Evolutionary conservation across 2,888 invertebrate species (phyloP), one percentile per base, ranked within the genome.

Genomic region (Drosophila borealis): DNA sequence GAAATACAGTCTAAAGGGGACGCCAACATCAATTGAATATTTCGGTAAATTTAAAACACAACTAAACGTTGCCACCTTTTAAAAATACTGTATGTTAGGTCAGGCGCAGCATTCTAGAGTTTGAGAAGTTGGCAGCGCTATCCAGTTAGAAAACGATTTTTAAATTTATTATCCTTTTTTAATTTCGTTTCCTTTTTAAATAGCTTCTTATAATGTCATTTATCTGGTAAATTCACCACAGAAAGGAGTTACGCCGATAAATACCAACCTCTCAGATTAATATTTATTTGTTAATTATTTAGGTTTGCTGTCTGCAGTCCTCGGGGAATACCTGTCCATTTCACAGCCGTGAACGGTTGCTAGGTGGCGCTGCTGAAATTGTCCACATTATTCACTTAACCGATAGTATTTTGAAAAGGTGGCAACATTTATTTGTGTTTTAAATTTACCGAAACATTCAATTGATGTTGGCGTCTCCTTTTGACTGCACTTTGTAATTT

Each of bases 21-120:
- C 55, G 55, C 55, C 13, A 55, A 55, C 34, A 49, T 25, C 50
- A 36, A 36, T 34, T 55, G 21, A 36, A 48, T 49, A 49, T 49
- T 55, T 55, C 55, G 55, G 55, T 55, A 55, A 55, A 33, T 46
- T 45, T 66, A 13, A 54, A 66, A 53, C 19, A 36, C 29, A n/a
- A 11, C 4, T 55, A 11, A 29, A 50, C 11, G 55, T 55, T 55
- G 55, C 55, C 55, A 55, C 13, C 34, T 13, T 36, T 14, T 2
- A 14, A 36, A 55, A 36, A 55, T 21, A 21, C n/a, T 14, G 11
- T 11, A 19, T 36, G 21, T 11, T 42, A 13, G 5, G 13, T 42
- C 33, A 14, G 17, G 29, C 36, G 6, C 41, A 41, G 51, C 37
- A 41, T 29, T 53, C 9, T 19, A 34, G 9, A 9, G 5, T 34